Evolutionary conservation across 2,797 vertebrate genomes (phyloP).

Genomic region (Myotis pilosus): DNA sequence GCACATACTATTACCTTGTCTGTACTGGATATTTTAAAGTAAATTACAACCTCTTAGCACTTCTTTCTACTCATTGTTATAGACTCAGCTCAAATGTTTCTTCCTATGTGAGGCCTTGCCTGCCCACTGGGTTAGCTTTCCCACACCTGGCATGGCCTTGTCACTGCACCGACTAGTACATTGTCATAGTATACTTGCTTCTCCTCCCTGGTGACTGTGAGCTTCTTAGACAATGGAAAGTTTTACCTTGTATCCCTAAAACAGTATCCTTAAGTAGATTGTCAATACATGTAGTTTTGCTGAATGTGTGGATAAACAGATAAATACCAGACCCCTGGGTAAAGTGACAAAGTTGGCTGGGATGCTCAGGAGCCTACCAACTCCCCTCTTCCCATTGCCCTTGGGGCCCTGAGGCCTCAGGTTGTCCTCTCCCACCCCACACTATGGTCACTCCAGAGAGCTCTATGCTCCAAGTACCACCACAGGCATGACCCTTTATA

Average conservation of each 20-base stretch:
- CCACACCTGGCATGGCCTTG: too few relatives aligned
- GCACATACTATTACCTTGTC: background rate
- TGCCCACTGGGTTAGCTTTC: too few relatives aligned
- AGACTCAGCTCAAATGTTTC: background rate
- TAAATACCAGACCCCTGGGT: background rate
- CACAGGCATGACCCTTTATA: background rate
- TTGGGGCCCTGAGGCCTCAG: background rate
- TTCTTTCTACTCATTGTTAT: background rate
- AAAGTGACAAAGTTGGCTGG: background rate
- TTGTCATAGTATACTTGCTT: background rate
- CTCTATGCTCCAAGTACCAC: background rate
- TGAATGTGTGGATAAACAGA: background rate
- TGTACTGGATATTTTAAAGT: background rate
- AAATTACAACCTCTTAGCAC: background rate
- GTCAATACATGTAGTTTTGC: background rate
- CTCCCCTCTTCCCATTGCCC: background rate
- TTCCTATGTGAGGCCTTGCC: background rate
- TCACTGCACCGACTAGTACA: too few relatives aligned
- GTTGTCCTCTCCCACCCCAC: background rate
- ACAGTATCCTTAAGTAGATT: background rate
- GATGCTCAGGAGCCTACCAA: background rate
- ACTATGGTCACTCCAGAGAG: background rate
- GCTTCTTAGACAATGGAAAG: background rate
- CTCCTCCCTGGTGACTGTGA: background rate
- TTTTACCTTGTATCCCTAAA: background rate